Evolutionary conservation across 1,140 invertebrate genomes (phyloP), one percentile per base, ranked within the genome.

Genomic region (Hyles vespertilio): DNA sequence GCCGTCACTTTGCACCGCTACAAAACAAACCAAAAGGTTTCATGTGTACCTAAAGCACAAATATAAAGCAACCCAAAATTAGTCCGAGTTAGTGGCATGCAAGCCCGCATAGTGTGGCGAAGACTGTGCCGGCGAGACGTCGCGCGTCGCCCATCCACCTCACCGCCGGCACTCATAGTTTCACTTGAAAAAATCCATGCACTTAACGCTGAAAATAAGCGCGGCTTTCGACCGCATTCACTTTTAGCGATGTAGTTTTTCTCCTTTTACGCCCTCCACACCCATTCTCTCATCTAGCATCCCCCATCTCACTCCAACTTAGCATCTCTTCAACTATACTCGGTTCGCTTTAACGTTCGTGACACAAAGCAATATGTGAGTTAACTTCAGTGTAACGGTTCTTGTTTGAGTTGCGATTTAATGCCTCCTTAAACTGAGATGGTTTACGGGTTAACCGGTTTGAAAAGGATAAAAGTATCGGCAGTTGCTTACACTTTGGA

Each of bases 391-490:
- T 84, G 81, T 85, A 87, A 88, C 84, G 81, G 81, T 77, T 84
- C 81, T 86, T 87, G 85, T 89, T 89, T 85, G 84, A 89, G 85
- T 89, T 86, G 85, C 85, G 81, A 87, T 89, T 87, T 88, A 88
- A 88, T 89, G 85, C 82, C 82, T 87, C 84, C 81, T 85, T 88
- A 85, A 88, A 87, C 84, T 84, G 81, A 87, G 84, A 87, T 87
- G 82, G 85, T 87, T 87, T 88, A 87, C 81, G 84, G 80, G 79
- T 84, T 83, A 87, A 81, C 82, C 83, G 73, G 83, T 63, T 75
- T 82, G 75, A 79, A 81, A 84, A 79, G 76, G 82, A 80, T 88
- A 78, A 77, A 83, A 86, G 81, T 86, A 81, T 79, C 63, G 70
- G 62, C 72, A 70, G 72, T 74, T 80, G 78, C 80, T 82, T 84